Percentiles rank a stretch among this genome's conserved stretches.
phyloP scores from a whole-genome alignment of 2,797 vertebrate genomes.

The Acanthiza pusilla region DNA sequence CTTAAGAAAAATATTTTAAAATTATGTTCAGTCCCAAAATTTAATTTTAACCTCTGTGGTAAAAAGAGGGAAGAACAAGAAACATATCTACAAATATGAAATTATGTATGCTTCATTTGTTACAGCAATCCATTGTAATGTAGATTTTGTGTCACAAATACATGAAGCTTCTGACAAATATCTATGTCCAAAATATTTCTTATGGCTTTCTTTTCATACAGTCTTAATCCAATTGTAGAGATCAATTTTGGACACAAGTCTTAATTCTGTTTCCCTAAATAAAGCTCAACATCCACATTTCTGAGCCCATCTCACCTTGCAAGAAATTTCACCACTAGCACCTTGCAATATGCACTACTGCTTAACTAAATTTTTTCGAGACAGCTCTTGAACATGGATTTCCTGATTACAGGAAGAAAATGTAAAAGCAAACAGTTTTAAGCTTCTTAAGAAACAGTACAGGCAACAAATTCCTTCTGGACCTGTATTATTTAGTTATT shows the following conservation, averaged over 20 bases:
- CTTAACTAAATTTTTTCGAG: not conserved
- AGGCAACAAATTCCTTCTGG: not conserved
- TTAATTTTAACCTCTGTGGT: not conserved
- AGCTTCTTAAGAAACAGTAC: not conserved
- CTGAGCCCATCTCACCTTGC: not conserved
- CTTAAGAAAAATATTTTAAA: not conserved
- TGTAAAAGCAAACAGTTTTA: not conserved
- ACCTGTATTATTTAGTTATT: not conserved
- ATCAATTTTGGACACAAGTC: not conserved
- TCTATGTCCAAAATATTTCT: not conserved
- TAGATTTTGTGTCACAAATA: not conserved
- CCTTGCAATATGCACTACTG: not conserved
- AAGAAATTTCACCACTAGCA: not conserved
- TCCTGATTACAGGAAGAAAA: not conserved
- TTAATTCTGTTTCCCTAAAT: not conserved
- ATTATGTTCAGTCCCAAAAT: not conserved
- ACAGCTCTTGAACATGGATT: not conserved
- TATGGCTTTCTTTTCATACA: not conserved
- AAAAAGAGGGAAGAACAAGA: not conserved
- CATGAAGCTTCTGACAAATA: not conserved
- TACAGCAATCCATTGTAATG: not conserved
- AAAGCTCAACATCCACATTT: not conserved
- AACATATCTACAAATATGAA: not conserved
- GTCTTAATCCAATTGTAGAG: not conserved
- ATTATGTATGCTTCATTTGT: not conserved